Evolutionary conservation across 1,140 invertebrate species (phyloP).

Genomic region (Megathymus violae): DNA sequence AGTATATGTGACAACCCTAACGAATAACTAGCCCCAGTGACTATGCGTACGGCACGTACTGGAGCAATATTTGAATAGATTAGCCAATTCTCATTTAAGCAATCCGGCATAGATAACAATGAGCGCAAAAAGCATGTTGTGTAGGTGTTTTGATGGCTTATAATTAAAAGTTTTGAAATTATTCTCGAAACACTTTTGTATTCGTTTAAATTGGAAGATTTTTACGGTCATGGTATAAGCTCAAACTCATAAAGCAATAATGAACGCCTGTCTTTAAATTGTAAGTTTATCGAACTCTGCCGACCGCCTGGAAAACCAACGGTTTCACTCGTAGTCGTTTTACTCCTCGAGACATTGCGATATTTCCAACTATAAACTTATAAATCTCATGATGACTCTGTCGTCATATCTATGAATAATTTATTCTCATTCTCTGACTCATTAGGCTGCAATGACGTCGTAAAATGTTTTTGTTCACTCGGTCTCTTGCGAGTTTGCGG

Average conservation of each 20-base stretch:
- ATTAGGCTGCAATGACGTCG: slow-evolving; percentile 20
- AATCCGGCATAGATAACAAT: slow-evolving; percentile 20
- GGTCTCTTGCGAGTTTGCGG: not conserved
- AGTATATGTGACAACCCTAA: not conserved
- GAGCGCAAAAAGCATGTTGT: slow-evolving; percentile 22
- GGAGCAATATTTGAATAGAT: slow-evolving; percentile 32
- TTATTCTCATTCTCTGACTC: slow-evolving; percentile 21
- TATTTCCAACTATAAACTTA: not conserved
- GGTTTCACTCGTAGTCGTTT: not conserved
- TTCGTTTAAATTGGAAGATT: not conserved
- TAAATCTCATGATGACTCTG: slow-evolving; percentile 17
- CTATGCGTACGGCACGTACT: slow-evolving; percentile 3
- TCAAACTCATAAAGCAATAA: too few species aligned
- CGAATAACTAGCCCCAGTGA: not conserved
- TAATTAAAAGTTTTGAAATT: slow-evolving; percentile 2
- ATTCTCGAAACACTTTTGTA: not conserved
- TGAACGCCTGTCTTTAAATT: too few species aligned
- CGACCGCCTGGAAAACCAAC: too few species aligned
- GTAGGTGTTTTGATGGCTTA: slow-evolving; percentile 19
- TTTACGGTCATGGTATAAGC: too few species aligned
- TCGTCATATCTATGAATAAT: slow-evolving; percentile 11
- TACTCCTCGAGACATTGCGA: not conserved
- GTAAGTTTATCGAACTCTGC: not conserved
- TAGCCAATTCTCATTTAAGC: slow-evolving; percentile 20
- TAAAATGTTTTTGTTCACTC: slow-evolving; percentile 11